phyloP scores from a whole-genome alignment of 2,113 vertebrate species.

The Ardeotis arabs region DNA sequence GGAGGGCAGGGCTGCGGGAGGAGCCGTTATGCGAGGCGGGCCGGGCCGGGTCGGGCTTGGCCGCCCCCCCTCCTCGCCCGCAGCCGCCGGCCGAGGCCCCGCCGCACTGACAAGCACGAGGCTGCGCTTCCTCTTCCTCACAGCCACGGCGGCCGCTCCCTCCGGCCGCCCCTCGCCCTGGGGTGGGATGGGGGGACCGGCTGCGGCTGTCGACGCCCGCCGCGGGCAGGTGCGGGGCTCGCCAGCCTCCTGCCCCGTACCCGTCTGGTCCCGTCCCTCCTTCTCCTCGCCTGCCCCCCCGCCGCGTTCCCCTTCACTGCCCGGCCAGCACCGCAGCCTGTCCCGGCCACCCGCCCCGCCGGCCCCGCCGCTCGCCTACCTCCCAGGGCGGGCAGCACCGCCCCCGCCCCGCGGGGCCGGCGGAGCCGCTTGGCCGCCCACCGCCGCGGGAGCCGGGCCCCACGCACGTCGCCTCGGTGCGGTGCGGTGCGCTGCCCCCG shows the following conservation, averaged over 20 bases:
- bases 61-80: background rate
- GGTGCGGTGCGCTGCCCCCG: background rate
- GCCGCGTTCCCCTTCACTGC: background rate
- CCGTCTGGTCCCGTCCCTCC: background rate
- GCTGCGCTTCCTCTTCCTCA: conserved; percentile 65
- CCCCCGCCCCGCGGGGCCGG: too few relatives aligned
- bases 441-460: too few relatives aligned
- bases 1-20: background rate
- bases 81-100: background rate
- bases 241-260: background rate
- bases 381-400: background rate
- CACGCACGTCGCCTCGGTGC: background rate
- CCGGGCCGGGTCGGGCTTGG: background rate
- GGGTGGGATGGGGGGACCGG: background rate
- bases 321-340: background rate
- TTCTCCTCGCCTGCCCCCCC: too few relatives aligned
- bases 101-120: background rate
- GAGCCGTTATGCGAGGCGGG: background rate
- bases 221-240: background rate
- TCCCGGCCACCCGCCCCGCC: background rate
- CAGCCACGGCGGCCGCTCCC: background rate
- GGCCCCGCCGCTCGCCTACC: background rate
- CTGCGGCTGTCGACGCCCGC: background rate
- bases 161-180: background rate
- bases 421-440: too few relatives aligned